Percentiles rank a stretch among this genome's conserved stretches.
These are phyloP conservation scores for Smithornis capensis DNA, from an alignment of 2,113 vertebrate species.

Conservation along the genomic window DNA sequence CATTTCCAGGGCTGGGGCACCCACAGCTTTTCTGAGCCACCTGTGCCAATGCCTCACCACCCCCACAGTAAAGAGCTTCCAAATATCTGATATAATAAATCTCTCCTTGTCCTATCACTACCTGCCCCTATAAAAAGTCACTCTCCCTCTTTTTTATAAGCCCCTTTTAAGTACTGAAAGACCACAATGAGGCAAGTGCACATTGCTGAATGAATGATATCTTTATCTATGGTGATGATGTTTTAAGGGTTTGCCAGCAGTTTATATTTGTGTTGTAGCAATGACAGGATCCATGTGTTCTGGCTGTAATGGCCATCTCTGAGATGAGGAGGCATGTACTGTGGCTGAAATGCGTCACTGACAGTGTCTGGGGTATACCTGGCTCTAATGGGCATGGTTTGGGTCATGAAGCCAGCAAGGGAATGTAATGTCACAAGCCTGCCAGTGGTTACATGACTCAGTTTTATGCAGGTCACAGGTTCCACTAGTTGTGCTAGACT, in stretches of 20 bases:
- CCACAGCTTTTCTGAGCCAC: background rate
- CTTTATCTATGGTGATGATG: background rate
- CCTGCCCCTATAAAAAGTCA: background rate
- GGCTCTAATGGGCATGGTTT: fast-evolving
- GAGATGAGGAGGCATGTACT: background rate
- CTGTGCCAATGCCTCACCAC: background rate
- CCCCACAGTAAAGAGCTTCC: background rate
- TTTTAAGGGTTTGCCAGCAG: background rate
- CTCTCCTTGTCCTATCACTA: background rate
- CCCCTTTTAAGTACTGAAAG: background rate
- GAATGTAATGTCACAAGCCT: background rate
- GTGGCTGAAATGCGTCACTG: background rate
- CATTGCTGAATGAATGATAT: background rate
- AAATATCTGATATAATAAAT: background rate
- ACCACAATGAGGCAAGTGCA: background rate
- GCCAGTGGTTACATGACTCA: background rate
- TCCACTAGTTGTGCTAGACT: background rate
- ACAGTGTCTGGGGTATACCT: fast-evolving
- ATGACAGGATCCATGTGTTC: background rate
- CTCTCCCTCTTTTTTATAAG: background rate
- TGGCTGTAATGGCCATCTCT: background rate
- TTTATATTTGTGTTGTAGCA: background rate
- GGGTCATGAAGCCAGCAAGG: background rate
- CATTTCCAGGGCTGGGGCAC: background rate
- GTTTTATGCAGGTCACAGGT: background rate